phyloP scores from a whole-genome alignment of 2,888 invertebrate species.

The Eucriotettix oculatus region DNA sequence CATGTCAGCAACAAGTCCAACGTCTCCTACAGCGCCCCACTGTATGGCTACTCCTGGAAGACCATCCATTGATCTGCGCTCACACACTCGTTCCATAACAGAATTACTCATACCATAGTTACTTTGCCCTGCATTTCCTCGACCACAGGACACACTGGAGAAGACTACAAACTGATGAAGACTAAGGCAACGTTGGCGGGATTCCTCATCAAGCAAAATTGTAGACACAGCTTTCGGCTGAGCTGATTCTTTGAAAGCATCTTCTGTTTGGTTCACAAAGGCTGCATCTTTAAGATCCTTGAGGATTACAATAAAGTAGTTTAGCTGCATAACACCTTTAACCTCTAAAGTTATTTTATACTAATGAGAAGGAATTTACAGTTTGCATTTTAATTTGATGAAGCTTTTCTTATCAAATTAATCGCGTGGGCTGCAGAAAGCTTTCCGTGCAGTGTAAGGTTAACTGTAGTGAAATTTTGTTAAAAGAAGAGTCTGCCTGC shows the following conservation, averaged over 20 bases:
- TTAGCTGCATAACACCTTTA: no score
- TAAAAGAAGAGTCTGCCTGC: no score
- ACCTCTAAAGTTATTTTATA: no score
- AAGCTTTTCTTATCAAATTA: no score
- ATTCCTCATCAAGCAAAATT: constrained; percentile 50
- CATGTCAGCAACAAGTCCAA: constrained; percentile 37
- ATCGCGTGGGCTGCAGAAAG: no score
- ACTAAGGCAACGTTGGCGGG: constrained; percentile 37
- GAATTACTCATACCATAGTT: constrained; percentile 87
- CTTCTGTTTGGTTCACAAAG: constrained; percentile 57
- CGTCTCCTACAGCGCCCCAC: constrained; percentile 89
- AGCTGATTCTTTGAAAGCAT: constrained; percentile 48
- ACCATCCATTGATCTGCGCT: constrained; percentile 47
- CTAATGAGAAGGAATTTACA: no score
- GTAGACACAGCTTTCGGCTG: constrained; percentile 73
- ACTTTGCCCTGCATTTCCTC: constrained; percentile 81
- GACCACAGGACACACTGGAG: constrained; percentile 80
- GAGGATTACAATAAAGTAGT: neutral
- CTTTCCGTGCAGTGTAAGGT: no score
- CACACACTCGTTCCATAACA: constrained; percentile 76
- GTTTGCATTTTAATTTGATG: no score
- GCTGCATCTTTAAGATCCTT: constrained; percentile 46
- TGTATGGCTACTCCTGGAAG: constrained; percentile 70
- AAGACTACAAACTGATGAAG: constrained; percentile 68
- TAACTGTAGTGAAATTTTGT: no score